Percentiles rank a stretch among this genome's conserved stretches.
These are phyloP conservation scores for Drosophila parabipectinata DNA, from an alignment of 1,140 invertebrate species.

Conservation along the genomic window DNA sequence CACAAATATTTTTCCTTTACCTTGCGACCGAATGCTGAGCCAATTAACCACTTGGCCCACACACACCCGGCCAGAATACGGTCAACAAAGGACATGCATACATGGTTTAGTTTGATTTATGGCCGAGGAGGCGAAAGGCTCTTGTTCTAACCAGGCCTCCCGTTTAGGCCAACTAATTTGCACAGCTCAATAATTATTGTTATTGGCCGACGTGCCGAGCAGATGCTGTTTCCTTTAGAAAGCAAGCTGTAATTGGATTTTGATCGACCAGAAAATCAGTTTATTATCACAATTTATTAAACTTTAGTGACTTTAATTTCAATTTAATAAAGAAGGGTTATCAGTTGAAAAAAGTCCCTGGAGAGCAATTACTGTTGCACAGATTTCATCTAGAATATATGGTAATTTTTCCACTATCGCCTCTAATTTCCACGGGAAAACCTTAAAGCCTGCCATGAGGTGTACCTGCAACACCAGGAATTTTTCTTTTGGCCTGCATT, in stretches of 20 bases:
- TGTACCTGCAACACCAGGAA: constrained; percentile 36
- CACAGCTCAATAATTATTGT: constrained; percentile 66
- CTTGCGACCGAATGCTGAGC: constrained; percentile 48
- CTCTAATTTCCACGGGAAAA: constrained; percentile 4
- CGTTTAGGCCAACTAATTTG: constrained; percentile 48
- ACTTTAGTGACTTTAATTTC: too few species aligned
- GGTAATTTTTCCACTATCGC: constrained; percentile 2
- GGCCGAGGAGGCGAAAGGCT: constrained; percentile 10
- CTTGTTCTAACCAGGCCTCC: too few species aligned
- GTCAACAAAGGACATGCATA: constrained; percentile 37
- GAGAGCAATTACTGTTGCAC: constrained; percentile 22
- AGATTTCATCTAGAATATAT: not conserved
- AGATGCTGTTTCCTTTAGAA: constrained; percentile 47
- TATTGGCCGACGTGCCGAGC: constrained; percentile 30
- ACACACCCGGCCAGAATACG: constrained; percentile 38
- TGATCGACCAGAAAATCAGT: constrained; percentile 11
- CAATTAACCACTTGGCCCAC: constrained; percentile 52
- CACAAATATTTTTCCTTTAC: constrained; percentile 73
- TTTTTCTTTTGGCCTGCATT: constrained; percentile 27
- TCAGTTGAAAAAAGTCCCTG: not conserved
- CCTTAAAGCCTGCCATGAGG: constrained; percentile 36
- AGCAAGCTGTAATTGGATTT: constrained; percentile 59
- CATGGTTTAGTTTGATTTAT: constrained; percentile 37
- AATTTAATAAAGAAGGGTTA: not conserved
- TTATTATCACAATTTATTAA: constrained; percentile 1